Evolutionary conservation across 2,113 vertebrate genomes (phyloP), one percentile per base, ranked within the genome.

Genomic region (Oryzias javanicus): DNA sequence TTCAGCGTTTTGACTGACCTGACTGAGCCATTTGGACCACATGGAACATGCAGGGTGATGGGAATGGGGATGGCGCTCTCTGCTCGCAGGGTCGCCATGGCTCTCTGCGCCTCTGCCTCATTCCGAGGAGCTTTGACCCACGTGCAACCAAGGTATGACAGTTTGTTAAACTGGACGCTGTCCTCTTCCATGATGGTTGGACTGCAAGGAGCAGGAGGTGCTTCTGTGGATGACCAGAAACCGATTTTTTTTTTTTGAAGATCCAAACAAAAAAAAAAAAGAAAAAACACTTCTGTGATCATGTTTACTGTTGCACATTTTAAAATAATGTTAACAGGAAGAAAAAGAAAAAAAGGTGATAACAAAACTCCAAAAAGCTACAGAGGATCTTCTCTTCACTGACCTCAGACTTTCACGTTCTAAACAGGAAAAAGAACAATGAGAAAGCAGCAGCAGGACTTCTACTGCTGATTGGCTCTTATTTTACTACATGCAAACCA

Each of bases 81-180:
- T 17, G 91, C 91, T 61, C 91, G 91, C 88, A 99, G 87, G 49
- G 88, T 92, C 61, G 92, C 89, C 96, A 99, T 99, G 55, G 96
- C 96, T 2, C 69, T 89, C 7, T 94, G 92, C 17, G 97, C 97
- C 80, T 99, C 95, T 0, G 82, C 72, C 74, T 99, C 96, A 24
- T 88, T 98, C 55, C 97, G 94, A 47, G 97, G 97, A 15, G 95
- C 94, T 74, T 93, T 94, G 83, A 99, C 95, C 80, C 94, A 98
- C 8, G 94, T 97, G 76, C 92, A 95, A 14, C 97, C 97, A 76
- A 99, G 88, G 1, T 99, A 99, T 3, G 91, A 93, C 57, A 99
- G 88, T 87, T 99, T 98, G 85, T 96, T 97, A 88, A 99, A 99
- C 80, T 95, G 89, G 27, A 99, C 97, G 0, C 96, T 96, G 78